Evolutionary conservation across 2,888 invertebrate species (phyloP).

Genomic region (Phyto melanocephala): DNA sequence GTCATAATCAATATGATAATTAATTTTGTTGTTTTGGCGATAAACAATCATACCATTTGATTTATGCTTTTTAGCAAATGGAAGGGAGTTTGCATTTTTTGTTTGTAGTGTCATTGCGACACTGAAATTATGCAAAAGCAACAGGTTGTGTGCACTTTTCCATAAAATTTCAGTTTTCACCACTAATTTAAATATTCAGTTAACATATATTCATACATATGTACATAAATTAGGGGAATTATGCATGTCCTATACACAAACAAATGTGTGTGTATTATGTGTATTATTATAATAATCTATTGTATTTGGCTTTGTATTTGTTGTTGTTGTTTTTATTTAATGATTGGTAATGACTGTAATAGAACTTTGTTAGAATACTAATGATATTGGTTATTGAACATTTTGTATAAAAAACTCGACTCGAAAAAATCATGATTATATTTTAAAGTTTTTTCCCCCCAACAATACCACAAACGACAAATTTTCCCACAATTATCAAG

Average conservation of each 20-base stretch:
- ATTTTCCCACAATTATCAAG: slow-evolving; percentile 57
- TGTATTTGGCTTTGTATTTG: background rate
- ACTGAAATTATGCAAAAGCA: slow-evolving; percentile 16
- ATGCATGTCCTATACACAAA: no score
- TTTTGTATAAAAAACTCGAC: background rate
- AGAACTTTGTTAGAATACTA: slow-evolving; percentile 46
- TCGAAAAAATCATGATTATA: slow-evolving; percentile 16
- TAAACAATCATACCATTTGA: background rate
- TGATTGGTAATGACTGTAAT: slow-evolving; percentile 50
- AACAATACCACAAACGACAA: slow-evolving; percentile 21
- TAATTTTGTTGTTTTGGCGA: slow-evolving; percentile 22
- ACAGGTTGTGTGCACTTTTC: slow-evolving; percentile 52
- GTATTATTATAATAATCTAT: background rate
- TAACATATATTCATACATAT: no score
- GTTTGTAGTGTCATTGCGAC: background rate
- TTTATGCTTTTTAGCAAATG: background rate
- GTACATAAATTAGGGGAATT: no score
- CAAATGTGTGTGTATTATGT: no score
- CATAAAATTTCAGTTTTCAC: background rate
- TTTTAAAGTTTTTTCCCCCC: slow-evolving; percentile 29
- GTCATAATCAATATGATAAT: slow-evolving; percentile 63
- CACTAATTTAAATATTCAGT: no score
- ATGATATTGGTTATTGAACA: slow-evolving; percentile 30
- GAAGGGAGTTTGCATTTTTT: background rate
- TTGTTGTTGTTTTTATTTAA: slow-evolving; percentile 17